phyloP scores from a whole-genome alignment of 2,797 vertebrate species.

The Tapera naevia region DNA sequence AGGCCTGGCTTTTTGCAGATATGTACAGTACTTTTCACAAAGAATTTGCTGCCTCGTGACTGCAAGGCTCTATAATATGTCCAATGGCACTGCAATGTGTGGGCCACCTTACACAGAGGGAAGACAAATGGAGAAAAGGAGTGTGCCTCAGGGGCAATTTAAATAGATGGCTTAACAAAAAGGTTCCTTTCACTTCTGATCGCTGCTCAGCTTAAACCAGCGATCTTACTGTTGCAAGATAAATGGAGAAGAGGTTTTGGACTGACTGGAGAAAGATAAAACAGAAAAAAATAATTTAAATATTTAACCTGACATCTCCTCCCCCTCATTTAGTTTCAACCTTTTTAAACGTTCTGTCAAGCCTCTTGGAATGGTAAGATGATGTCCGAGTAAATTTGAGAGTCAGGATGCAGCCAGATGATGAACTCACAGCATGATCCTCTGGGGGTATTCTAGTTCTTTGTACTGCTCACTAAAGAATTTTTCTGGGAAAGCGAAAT shows the following conservation, averaged over 20 bases:
- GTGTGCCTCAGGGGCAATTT: background rate
- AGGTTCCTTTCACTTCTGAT: background rate
- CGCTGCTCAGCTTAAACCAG: background rate
- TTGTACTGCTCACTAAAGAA: background rate
- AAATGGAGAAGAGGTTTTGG: background rate
- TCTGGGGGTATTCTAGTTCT: background rate
- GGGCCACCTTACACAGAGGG: background rate
- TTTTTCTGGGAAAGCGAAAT: background rate
- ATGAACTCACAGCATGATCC: no score
- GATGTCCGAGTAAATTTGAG: background rate
- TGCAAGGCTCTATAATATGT: accelerated
- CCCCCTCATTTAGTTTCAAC: background rate
- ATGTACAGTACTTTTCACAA: background rate
- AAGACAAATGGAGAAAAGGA: background rate
- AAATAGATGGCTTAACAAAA: background rate
- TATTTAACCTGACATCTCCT: background rate
- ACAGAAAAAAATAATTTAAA: background rate
- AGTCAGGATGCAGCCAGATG: background rate
- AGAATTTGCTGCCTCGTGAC: background rate
- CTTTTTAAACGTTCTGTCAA: background rate
- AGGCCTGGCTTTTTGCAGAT: background rate
- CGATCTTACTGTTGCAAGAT: background rate
- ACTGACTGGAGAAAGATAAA: background rate
- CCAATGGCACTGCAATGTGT: background rate
- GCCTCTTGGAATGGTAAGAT: background rate